Evolutionary conservation across 2,113 vertebrate genomes (phyloP).

Genomic region (Apistogramma diplotaenia): DNA sequence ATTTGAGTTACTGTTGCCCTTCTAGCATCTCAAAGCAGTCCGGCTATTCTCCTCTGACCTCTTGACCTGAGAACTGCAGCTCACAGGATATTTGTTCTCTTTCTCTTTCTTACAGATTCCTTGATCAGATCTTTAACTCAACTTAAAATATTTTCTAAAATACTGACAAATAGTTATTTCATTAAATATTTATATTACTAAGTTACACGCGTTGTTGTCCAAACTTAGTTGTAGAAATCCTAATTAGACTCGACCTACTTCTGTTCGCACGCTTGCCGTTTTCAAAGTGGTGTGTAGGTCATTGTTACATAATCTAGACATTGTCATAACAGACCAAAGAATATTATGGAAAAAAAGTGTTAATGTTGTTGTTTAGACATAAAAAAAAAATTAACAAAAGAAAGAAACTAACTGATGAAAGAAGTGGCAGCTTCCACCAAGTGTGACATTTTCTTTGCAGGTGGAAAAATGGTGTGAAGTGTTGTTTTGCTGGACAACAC

Average conservation of each 20-base stretch:
- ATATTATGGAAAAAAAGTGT: neutral
- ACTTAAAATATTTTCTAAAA: neutral
- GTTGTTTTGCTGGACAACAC: slow-evolving; percentile 2
- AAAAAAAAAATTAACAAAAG: neutral
- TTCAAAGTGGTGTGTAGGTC: neutral
- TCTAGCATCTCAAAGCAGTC: too few species aligned
- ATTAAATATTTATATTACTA: neutral
- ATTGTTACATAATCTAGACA: neutral
- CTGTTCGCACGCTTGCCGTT: neutral
- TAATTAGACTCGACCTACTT: neutral
- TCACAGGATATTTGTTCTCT: too few species aligned
- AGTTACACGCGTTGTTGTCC: neutral
- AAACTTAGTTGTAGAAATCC: neutral
- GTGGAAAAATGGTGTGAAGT: neutral
- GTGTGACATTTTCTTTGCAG: neutral
- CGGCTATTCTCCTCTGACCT: too few species aligned
- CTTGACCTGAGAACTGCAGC: too few species aligned
- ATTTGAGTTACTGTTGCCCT: too few species aligned
- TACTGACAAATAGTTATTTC: neutral
- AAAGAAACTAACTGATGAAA: neutral
- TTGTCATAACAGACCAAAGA: neutral
- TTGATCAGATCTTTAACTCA: neutral
- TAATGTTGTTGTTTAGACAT: neutral
- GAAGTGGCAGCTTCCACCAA: neutral
- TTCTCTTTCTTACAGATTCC: neutral